Base-by-base conservation (phyloP, 2,113 vertebrate genomes). In the Zeus faber region DNA sequence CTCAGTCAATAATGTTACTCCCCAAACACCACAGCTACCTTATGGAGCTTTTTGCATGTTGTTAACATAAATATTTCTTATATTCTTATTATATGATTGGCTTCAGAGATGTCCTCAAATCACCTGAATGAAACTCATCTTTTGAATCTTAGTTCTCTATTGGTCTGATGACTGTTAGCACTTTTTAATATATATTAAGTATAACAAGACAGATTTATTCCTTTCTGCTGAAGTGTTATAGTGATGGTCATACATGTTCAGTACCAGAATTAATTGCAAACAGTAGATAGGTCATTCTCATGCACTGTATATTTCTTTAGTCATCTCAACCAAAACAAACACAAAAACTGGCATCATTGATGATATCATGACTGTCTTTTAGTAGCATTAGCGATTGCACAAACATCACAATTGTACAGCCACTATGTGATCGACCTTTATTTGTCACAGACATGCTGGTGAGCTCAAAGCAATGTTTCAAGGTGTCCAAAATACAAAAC, bases 211-310 rank as follows among this genome's bases (percentile, higher is more conserved):
- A n/a, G n/a, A n/a, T n/a, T n/a, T n/a, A n/a, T n/a, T n/a, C n/a
- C n/a, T n/a, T n/a, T 4, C 27, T 29, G 27, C 27, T 29, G n/a
- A n/a, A n/a, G n/a, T n/a, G n/a, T n/a, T n/a, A 29, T 29, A 29
- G 27, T 5, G 27, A 29, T 29, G 4, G 4, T 29, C 33, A 37
- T n/a, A 37, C 33, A 37, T n/a, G n/a, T 45, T 13, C 23, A 50
- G 26, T 31, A 11, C 37, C 2, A 58, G 43, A 35, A 61, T 21
- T 2, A 18, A 33, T 6, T 31, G 20, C 55, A 53, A 57, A 65
- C 25, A 57, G 3, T 51, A 37, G 45, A 51, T 1, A 65, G 45
- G 6, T 2, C 25, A 60, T 62, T 59, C 37, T 65, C 33, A 37
- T 37, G 33, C 33, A 14, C 13, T 37, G 33, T n/a, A 1, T 9